phyloP scores from a whole-genome alignment of 2,113 vertebrate genomes.

The Cygnus atratus region DNA sequence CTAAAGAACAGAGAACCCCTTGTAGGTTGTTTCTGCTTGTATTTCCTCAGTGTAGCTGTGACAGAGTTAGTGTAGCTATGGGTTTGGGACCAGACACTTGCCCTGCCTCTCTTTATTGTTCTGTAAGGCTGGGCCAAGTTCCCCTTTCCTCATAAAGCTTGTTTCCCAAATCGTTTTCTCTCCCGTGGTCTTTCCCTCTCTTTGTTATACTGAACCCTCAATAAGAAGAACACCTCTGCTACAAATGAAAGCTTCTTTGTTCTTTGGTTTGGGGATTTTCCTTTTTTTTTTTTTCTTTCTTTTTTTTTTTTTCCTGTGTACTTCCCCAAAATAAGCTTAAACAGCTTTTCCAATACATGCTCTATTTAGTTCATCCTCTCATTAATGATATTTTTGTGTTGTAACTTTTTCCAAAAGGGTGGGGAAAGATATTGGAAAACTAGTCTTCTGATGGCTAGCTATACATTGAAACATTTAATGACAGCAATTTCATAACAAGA shows the following conservation, averaged over 20 bases:
- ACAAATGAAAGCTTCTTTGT: not conserved
- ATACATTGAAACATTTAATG: not conserved
- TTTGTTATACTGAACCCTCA: not conserved
- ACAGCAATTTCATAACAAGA: not conserved
- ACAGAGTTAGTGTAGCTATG: not conserved
- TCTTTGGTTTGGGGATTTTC: constrained; percentile 1
- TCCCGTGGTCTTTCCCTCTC: not conserved
- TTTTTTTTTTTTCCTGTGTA: not conserved
- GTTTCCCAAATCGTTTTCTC: not conserved
- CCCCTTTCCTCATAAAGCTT: not conserved
- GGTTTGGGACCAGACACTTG: not conserved
- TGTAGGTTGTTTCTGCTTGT: not conserved
- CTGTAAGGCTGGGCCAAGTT: not conserved
- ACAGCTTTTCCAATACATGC: not conserved
- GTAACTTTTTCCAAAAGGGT: not conserved
- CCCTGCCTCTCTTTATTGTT: not conserved
- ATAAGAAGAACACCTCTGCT: not conserved
- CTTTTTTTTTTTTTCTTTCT: not conserved
- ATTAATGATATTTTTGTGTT: not conserved
- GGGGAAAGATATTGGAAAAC: not conserved
- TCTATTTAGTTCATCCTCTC: not conserved
- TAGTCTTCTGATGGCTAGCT: not conserved
- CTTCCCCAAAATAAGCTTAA: not conserved
- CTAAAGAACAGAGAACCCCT: not conserved
- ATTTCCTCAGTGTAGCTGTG: accelerated